A percentile compares a stretch with the other conserved stretches of the same genome.
Evolutionary conservation across 2,113 vertebrate genomes (phyloP).

Genomic region (Ceyx margarethae): DNA sequence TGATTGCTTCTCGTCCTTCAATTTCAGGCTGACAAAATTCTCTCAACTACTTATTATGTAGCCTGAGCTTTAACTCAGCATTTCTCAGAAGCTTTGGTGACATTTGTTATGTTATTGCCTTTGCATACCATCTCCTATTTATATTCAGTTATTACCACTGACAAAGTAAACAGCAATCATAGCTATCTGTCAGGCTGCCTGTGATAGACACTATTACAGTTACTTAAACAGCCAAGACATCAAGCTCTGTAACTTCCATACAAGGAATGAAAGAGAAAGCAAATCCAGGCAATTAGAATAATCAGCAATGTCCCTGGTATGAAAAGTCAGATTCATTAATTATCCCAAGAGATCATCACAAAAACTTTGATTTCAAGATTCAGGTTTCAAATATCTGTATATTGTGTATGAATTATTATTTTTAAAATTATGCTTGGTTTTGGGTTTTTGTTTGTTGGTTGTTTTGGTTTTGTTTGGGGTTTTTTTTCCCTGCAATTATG

Average conservation of each 20-base stretch:
- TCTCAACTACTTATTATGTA: background rate
- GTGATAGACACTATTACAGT: background rate
- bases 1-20: background rate
- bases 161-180: background rate
- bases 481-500: background rate
- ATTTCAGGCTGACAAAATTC: background rate
- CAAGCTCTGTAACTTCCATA: background rate
- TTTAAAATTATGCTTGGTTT: too few species aligned
- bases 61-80: background rate
- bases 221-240: conserved; percentile 21
- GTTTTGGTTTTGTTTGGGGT: background rate
- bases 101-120: background rate
- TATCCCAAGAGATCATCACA: background rate
- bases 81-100: background rate
- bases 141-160: background rate
- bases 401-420: background rate
- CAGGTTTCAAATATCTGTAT: background rate
- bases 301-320: background rate
- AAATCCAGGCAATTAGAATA: background rate
- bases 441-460: too few species aligned
- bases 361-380: background rate
- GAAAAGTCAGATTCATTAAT: background rate
- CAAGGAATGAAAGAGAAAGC: background rate
- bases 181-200: background rate
- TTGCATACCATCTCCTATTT: background rate